A percentile compares a stretch with the other conserved stretches of the same genome.
phyloP scores from a whole-genome alignment of 2,888 invertebrate species.

The Nomada goodeniana region DNA sequence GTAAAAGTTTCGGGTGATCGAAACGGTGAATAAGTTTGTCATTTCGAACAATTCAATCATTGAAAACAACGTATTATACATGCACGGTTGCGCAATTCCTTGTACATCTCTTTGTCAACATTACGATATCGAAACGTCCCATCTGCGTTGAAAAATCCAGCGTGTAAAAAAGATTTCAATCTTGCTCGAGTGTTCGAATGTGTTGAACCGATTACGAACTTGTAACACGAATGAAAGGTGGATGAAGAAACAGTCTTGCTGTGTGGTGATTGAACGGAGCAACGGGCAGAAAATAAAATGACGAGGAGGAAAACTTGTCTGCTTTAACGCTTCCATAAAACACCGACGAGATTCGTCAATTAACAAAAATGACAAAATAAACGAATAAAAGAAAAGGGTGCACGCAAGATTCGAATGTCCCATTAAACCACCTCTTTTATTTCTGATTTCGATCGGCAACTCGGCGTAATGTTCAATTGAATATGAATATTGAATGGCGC shows the following conservation, averaged over 20 bases:
- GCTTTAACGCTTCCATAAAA: conserved; percentile 3
- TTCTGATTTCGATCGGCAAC: too few relatives aligned
- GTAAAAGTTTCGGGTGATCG: too few relatives aligned
- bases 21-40: too few relatives aligned
- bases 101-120: conserved; percentile 3
- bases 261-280: conserved; percentile 38
- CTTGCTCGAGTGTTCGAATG: conserved; percentile 32
- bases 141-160: not conserved
- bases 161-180: conserved; percentile 22
- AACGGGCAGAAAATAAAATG: conserved; percentile 30
- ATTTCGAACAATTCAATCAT: too few relatives aligned
- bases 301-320: conserved; percentile 21
- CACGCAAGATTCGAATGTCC: too few relatives aligned
- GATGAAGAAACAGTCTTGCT: conserved; percentile 60
- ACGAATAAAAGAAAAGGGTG: not conserved
- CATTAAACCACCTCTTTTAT: too few relatives aligned
- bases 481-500: too few relatives aligned
- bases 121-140: conserved; percentile 1
- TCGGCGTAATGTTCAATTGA: too few relatives aligned
- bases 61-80: too few relatives aligned
- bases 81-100: conserved; percentile 1
- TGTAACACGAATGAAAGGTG: conserved; percentile 59
- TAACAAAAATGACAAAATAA: not conserved
- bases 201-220: conserved; percentile 57
- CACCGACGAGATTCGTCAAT: not conserved